These are phyloP conservation scores for Microcebus tavaratra DNA, from an alignment of 2,113 vertebrate genomes.

Conservation along the genomic window DNA sequence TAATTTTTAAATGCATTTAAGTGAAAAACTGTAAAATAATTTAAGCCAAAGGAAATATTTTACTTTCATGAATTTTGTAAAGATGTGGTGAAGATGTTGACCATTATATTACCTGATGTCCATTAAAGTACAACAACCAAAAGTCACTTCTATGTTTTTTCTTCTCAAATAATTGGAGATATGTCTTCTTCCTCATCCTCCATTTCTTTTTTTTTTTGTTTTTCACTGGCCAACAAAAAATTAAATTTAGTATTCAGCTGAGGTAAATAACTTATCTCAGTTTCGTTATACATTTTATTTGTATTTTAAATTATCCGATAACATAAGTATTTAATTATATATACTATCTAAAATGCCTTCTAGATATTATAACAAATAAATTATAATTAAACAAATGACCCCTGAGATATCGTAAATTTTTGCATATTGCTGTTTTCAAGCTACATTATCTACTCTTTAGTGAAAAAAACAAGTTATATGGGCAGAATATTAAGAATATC, in stretches of 20 bases:
- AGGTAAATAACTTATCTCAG: neutral
- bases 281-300: neutral
- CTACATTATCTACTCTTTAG: neutral
- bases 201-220: neutral
- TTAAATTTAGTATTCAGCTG: neutral
- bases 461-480: neutral
- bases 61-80: slow-evolving; percentile 22
- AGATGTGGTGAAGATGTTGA: neutral
- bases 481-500: neutral
- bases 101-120: neutral
- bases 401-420: neutral
- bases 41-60: neutral
- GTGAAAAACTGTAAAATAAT: neutral
- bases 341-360: neutral
- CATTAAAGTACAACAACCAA: neutral
- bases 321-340: neutral
- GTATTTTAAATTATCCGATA: neutral
- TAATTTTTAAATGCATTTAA: slow-evolving; percentile 8
- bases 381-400: neutral
- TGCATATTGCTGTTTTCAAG: neutral
- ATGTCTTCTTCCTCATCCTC: neutral
- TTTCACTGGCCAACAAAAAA: neutral
- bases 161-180: neutral
- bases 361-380: neutral
- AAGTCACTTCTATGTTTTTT: neutral